Evolutionary conservation across 2,797 vertebrate species (phyloP).

Genomic region (Aquila chrysaetos): DNA sequence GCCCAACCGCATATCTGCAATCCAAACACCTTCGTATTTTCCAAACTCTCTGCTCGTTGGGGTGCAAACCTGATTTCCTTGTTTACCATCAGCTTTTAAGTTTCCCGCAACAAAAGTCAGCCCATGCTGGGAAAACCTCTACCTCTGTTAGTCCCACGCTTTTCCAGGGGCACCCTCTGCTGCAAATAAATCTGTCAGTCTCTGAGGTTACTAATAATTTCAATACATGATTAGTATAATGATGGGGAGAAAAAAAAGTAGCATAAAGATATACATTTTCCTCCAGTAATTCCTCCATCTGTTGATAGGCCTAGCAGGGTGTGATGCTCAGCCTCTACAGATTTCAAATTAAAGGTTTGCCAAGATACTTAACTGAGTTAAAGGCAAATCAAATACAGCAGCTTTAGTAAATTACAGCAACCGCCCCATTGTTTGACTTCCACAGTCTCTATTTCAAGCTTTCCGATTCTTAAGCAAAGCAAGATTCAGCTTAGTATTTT

Average conservation of each 20-base stretch:
- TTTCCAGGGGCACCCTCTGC: background rate
- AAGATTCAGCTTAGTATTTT: background rate
- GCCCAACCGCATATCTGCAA: background rate
- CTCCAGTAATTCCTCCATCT: slow-evolving; percentile 47
- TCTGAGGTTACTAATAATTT: background rate
- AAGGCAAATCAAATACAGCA: slow-evolving; percentile 39
- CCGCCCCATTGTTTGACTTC: background rate
- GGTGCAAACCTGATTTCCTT: background rate
- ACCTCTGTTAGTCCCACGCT: background rate
- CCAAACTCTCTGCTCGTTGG: background rate
- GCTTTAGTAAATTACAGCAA: slow-evolving; percentile 6
- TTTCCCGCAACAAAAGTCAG: background rate
- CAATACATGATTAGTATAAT: background rate
- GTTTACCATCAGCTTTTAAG: background rate
- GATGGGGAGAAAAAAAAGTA: background rate
- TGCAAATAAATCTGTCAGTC: slow-evolving; percentile 3
- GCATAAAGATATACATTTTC: slow-evolving; percentile 32
- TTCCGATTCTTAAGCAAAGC: background rate
- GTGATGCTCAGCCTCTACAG: slow-evolving; percentile 32
- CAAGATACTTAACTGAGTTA: slow-evolving; percentile 36
- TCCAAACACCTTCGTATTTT: background rate
- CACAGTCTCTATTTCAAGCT: background rate
- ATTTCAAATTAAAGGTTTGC: slow-evolving; percentile 35
- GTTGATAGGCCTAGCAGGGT: slow-evolving; percentile 39
- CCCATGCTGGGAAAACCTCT: background rate